A percentile compares a stretch with the other conserved stretches of the same genome.
Conservation (phyloP, 1,140 invertebrate species). For the Drosophila kikkawai region DNA sequence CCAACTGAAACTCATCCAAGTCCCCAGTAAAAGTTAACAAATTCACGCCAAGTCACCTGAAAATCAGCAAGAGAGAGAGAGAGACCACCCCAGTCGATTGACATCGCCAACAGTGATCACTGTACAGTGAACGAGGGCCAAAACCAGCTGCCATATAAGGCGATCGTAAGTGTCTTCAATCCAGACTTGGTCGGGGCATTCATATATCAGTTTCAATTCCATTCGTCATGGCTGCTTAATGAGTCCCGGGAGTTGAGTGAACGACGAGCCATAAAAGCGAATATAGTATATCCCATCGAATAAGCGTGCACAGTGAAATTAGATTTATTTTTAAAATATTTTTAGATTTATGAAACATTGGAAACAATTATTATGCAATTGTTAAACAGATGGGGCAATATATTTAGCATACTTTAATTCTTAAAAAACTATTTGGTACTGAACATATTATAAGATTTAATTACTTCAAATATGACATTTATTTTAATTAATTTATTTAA, state of each 20-base stretch:
- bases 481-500: too few relatives aligned
- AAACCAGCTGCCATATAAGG: constrained; percentile 68
- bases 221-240: constrained; percentile 84
- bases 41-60: constrained; percentile 84
- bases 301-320: constrained; percentile 16
- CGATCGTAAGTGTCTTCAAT: constrained; percentile 27
- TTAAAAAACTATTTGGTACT: background rate
- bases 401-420: background rate
- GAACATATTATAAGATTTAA: background rate
- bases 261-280: constrained; percentile 55
- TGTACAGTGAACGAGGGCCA: constrained; percentile 18
- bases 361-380: too few relatives aligned
- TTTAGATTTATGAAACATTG: background rate
- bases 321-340: background rate
- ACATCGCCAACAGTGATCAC: constrained; percentile 36
- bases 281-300: constrained; percentile 17
- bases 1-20: background rate
- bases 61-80: constrained; percentile 67
- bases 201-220: constrained; percentile 81
- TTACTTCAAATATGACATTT: background rate
- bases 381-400: background rate
- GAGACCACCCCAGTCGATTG: constrained; percentile 75
- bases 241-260: constrained; percentile 72
- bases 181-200: constrained; percentile 36
- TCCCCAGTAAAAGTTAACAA: constrained; percentile 77